Percentiles rank a stretch among this genome's conserved stretches.
Evolutionary conservation across 30 jellyfish, hydroid and myxozoan genomes (phyloP).

Genomic region (Pseudorhiza aurosa): DNA sequence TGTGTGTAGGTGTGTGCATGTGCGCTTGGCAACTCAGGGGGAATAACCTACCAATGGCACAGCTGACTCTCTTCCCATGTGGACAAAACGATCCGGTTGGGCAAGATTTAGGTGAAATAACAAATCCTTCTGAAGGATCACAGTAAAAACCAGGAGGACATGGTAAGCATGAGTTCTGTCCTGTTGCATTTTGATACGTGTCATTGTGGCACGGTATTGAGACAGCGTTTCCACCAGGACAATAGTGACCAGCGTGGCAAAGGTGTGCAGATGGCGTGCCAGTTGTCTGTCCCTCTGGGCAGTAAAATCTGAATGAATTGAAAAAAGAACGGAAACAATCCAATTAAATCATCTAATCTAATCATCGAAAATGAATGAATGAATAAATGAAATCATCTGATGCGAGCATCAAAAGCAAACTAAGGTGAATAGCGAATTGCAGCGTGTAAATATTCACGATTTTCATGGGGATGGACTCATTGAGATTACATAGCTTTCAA

Average conservation of each 20-base stretch:
- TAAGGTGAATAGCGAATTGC: too few species aligned
- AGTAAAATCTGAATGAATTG: constrained; percentile 64
- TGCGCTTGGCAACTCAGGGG: too few species aligned
- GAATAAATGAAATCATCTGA: too few species aligned
- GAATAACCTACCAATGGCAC: constrained; percentile 77
- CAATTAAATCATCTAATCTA: too few species aligned
- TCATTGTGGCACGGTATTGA: constrained; percentile 91
- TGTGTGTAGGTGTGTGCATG: too few species aligned
- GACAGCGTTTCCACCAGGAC: constrained; percentile 69
- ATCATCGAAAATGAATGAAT: too few species aligned
- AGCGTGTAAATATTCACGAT: too few species aligned
- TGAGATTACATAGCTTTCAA: too few species aligned
- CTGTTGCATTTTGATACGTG: constrained; percentile 88
- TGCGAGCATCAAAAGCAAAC: too few species aligned
- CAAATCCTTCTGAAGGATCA: constrained; percentile 96
- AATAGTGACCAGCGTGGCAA: constrained; percentile 90
- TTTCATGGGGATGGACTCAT: too few species aligned
- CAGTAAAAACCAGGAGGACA: constrained; percentile 96
- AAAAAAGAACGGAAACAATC: too few species aligned
- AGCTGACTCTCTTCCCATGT: constrained; percentile 64
- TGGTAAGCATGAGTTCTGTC: constrained; percentile 68
- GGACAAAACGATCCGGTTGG: constrained; percentile 93
- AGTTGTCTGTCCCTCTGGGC: constrained; percentile 93
- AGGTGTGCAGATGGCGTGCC: constrained; percentile 77
- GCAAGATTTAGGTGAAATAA: constrained; percentile 81